Evolutionary conservation across 2,113 vertebrate species (phyloP).

Genomic region (Leuciscus idus): DNA sequence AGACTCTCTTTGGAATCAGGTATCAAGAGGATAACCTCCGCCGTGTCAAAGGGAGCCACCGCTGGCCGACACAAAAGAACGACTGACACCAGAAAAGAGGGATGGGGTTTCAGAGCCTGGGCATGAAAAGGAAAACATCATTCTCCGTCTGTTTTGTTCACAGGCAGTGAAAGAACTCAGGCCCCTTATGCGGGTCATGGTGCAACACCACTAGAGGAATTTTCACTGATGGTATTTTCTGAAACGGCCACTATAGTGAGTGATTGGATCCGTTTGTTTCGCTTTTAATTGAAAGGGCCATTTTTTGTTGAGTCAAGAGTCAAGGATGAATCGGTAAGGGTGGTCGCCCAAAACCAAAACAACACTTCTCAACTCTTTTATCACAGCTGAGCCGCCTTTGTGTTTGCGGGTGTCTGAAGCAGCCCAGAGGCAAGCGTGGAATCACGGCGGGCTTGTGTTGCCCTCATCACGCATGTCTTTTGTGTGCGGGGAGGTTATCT

Average conservation of each 20-base stretch:
- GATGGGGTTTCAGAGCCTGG: constrained; percentile 74
- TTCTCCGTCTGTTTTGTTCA: constrained; percentile 56
- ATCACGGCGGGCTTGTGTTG: constrained; percentile 41
- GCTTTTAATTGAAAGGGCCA: constrained; percentile 49
- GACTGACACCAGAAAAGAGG: constrained; percentile 70
- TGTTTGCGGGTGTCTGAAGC: constrained; percentile 18
- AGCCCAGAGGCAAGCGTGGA: constrained; percentile 41
- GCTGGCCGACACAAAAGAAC: constrained; percentile 69
- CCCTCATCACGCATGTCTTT: constrained; percentile 55
- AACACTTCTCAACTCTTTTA: constrained; percentile 52
- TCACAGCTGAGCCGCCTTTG: constrained; percentile 40
- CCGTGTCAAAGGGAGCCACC: constrained; percentile 67
- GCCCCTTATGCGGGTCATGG: constrained; percentile 63
- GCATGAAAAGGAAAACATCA: constrained; percentile 73
- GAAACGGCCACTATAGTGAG: constrained; percentile 64
- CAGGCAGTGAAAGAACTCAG: constrained; percentile 66
- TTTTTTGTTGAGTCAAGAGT: constrained; percentile 37
- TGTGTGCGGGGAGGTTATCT: constrained; percentile 52
- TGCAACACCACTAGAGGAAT: constrained; percentile 67
- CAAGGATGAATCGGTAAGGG: constrained; percentile 33
- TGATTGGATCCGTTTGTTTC: constrained; percentile 51
- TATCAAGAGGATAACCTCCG: constrained; percentile 72
- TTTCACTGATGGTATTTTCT: constrained; percentile 60
- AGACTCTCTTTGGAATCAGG: constrained; percentile 65
- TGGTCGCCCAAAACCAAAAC: constrained; percentile 45